Percentiles rank a stretch among this genome's conserved stretches.
Conservation (phyloP, 2,888 invertebrate genomes). For the Limnephilus lunatus region DNA sequence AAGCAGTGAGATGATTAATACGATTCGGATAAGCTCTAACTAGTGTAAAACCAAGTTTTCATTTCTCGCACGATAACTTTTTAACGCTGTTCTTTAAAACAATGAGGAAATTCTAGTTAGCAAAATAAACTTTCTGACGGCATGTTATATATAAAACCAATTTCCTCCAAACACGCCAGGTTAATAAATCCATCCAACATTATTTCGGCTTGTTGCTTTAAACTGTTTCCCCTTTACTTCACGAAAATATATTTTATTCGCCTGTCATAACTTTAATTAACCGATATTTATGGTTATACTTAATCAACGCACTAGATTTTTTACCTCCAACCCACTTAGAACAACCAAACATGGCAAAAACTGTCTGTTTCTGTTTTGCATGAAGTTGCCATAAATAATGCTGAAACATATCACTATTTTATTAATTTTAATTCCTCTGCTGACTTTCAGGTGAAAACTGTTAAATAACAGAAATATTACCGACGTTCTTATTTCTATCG, state of each 20-base stretch:
- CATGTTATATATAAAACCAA: slow-evolving; percentile 33
- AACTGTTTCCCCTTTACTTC: slow-evolving; percentile 10
- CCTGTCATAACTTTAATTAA: slow-evolving; percentile 39
- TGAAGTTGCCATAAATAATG: neutral
- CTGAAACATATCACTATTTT: neutral
- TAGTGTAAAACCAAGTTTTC: neutral
- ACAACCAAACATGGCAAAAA: neutral
- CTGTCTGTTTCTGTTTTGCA: neutral
- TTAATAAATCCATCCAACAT: slow-evolving; percentile 27
- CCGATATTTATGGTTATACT: slow-evolving; percentile 44
- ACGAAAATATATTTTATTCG: slow-evolving; percentile 29
- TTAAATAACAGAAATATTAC: neutral
- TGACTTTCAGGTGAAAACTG: neutral
- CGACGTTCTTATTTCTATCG: neutral
- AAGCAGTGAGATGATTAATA: neutral
- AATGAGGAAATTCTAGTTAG: neutral
- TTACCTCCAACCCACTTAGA: neutral
- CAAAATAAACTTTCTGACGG: slow-evolving; percentile 9
- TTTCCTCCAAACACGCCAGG: slow-evolving; percentile 31
- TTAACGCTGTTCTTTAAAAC: neutral
- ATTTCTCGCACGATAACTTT: neutral
- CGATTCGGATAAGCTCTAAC: neutral
- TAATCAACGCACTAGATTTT: slow-evolving; percentile 16
- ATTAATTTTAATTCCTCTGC: neutral
- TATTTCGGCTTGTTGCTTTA: slow-evolving; percentile 40